phyloP scores from a whole-genome alignment of 1,140 invertebrate genomes.

The Zaprionus davidi region DNA sequence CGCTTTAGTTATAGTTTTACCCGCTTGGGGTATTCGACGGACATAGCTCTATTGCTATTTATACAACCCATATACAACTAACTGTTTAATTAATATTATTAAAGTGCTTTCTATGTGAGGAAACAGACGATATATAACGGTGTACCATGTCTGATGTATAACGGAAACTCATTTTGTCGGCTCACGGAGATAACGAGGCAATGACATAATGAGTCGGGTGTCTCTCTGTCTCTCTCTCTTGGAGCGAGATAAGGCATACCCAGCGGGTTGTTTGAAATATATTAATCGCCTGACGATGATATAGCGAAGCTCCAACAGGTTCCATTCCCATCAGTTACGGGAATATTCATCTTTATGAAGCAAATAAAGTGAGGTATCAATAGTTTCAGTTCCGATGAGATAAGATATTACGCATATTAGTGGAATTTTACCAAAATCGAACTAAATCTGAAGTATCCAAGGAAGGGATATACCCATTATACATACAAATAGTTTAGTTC shows the following conservation, averaged over 20 bases:
- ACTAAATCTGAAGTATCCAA: background rate
- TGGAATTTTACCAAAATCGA: background rate
- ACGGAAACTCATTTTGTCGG: conserved; percentile 1
- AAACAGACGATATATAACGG: background rate
- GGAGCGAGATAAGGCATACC: background rate
- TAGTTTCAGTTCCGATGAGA: background rate
- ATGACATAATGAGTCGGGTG: background rate
- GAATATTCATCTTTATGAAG: background rate
- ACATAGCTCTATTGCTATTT: conserved; percentile 42
- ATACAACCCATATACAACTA: conserved; percentile 47
- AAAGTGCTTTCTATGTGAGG: conserved; percentile 34
- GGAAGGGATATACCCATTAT: too few relatives aligned
- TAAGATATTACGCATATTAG: background rate
- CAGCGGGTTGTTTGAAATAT: background rate
- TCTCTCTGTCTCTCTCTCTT: background rate
- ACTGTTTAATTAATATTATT: conserved; percentile 50
- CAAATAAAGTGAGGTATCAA: background rate
- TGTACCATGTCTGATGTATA: background rate
- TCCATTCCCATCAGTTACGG: background rate
- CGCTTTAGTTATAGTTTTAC: conserved; percentile 24
- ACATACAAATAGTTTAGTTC: background rate
- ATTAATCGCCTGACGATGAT: background rate
- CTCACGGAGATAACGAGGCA: background rate
- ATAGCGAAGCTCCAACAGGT: background rate
- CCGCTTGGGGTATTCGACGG: background rate